Base-by-base conservation (phyloP, 2,888 invertebrate genomes). In the Mylabris sibirica region DNA sequence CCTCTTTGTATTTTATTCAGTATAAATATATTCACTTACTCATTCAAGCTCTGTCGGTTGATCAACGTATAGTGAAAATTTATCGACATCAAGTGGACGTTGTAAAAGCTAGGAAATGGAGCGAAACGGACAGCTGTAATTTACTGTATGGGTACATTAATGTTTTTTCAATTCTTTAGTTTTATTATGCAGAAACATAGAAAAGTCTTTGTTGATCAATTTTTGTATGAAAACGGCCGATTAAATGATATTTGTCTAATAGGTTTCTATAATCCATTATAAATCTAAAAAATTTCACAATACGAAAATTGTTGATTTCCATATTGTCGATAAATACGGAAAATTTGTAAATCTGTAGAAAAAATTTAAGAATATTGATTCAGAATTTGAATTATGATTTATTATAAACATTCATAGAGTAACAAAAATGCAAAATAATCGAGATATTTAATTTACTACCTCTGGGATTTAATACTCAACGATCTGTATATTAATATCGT, bases 171-270 rank as follows among this genome's bases (percentile, higher is more conserved):
- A 75, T 74, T 75, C 77, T 73, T 72, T 72, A 68, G 74, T 77
- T 77, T 77, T 77, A 77, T 77, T 76, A 77, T 76, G 76, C 75
- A 73, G 70, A 72, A 75, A 75, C n/a, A 77, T 74, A 72, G 69
- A 59, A 24, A 34, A 38, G 62, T 57, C 61, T 35, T 35, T 61
- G 20, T 30, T 35, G 4, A 38, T 60, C 34, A 60, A 60, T n/a
- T 60, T 20, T 2, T 1, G 4, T 24, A 14, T 22, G 12, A 24
- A 9, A 22, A 57, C 12, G 22, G 22, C 1, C 53, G 53, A 57
- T 24, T 57, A 24, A 22, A 57, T 3, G 14, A 14, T 57, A 11
- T 57, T 57, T 24, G 20, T 24, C 4, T 49, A 11, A 20, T 17
- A n/a, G n/a, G 6, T 44, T 44, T 44, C 5, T 17, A 5, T 5